Evolutionary conservation across 1,140 invertebrate species (phyloP), one percentile per base, ranked within the genome.

Genomic region (Luehdorfia chinensis): DNA sequence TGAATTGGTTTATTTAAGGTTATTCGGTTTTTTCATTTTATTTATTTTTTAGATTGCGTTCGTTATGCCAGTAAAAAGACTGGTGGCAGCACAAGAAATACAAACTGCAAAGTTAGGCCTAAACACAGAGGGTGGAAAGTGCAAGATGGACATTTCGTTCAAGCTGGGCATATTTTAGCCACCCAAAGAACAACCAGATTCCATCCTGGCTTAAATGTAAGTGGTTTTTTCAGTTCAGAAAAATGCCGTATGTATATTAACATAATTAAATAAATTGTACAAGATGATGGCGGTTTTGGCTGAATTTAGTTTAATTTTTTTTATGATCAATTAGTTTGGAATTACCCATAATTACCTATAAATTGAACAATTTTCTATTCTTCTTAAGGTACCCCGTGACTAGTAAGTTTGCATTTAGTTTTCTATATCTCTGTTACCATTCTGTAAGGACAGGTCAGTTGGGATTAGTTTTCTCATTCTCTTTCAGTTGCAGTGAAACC

Each of bases 191-290:
- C 63, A n/a, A 75, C 92, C 0, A 87, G 93, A 49, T 95, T 92
- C 71, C 93, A 94, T 86, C 93, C 94, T n/a, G 94, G 94, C 2
- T 76, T 94, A 47, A 92, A 95, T 89, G 94, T 95, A 87, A 88
- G 75, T 73, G 21, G 30, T 16, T 51, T 6, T 37, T 44, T 33
- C 6, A 32, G 28, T 43, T 9, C 6, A 32, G 16, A 8, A 1
- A 16, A 30, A 19, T 13, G 32, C 23, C 1, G 1, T 15, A 27
- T 32, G 14, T 13, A 2, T 37, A 48, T 16, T 36, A 14, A 32
- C n/a, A n/a, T n/a, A n/a, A n/a, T n/a, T n/a, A n/a, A n/a, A n/a
- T n/a, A n/a, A n/a, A n/a, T n/a, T n/a, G n/a, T n/a, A n/a, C n/a
- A n/a, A n/a, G n/a, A n/a, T n/a, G n/a, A n/a, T n/a, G n/a, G n/a